Base-by-base conservation (phyloP, 2,113 vertebrate genomes). In the Ictalurus furcatus region DNA sequence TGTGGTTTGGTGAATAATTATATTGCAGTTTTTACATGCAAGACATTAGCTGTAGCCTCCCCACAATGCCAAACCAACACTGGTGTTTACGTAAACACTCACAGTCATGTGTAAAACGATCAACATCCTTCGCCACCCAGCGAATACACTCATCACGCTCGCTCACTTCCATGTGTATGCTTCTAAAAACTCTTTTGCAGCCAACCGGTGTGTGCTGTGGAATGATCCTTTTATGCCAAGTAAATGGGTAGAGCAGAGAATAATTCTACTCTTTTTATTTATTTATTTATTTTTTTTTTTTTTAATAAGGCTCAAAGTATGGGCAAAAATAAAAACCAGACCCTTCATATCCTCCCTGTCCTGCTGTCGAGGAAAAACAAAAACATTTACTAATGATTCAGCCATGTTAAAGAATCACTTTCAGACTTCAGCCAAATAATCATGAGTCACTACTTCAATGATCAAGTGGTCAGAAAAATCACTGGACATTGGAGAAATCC, bases 171-270 rank as follows among this genome's bases (percentile, higher is more conserved):
- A 52, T 13, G 30, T 54, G 56, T 76, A 89, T 28, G 25, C 59
- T 81, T 85, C 82, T 83, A 81, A 73, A 84, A 89, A 61, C 37
- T 48, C 63, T 30, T 89, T 89, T 88, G 85, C 84, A 86, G 88
- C 78, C 88, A 88, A 74, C 88, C 88, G 90, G 90, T 89, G 88
- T 80, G 80, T 81, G 82, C 84, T 89, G 48, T 91, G 74, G 74
- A 89, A 91, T 81, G 63, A 89, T 85, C 84, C n/a, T 83, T 91
- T 89, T 78, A 89, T 89, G 78, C 58, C 88, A 88, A 83, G 74
- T 88, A 89, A 82, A 69, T 59, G 74, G 56, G 52, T 63, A 74
- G 84, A 89, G 71, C 34, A 67, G 61, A 63, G 63, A 86, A 88
- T 80, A 86, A 52, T 82, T 83, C 67, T 67, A 40, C 58, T 85